Evolutionary conservation across 2,797 vertebrate species (phyloP).

Genomic region (Tarsius wallacei): DNA sequence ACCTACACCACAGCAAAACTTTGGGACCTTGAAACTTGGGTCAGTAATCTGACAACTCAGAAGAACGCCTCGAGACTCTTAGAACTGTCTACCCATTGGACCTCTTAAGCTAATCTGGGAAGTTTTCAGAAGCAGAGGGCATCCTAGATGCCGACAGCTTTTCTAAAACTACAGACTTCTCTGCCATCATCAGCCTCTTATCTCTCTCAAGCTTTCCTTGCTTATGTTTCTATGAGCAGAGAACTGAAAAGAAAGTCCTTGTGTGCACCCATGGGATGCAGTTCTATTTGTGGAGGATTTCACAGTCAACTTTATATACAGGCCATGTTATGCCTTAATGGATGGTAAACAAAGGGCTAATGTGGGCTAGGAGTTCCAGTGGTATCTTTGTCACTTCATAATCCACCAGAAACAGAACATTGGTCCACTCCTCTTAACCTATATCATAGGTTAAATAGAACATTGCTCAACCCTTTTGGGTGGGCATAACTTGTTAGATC

Average conservation of each 20-base stretch:
- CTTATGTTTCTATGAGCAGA: not conserved
- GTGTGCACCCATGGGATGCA: not conserved
- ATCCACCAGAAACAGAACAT: not conserved
- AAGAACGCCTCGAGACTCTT: not conserved
- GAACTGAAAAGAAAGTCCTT: not conserved
- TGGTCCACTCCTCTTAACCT: not conserved
- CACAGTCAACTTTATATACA: not conserved
- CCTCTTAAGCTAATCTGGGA: not conserved
- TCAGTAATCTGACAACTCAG: not conserved
- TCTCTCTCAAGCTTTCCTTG: not conserved
- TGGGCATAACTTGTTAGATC: not conserved
- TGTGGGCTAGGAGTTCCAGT: not conserved
- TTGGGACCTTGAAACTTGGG: not conserved
- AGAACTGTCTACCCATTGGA: not conserved
- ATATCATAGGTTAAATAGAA: not conserved
- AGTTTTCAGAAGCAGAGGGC: not conserved
- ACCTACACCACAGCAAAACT: not conserved
- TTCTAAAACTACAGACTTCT: not conserved
- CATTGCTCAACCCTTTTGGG: not conserved
- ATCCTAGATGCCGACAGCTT: not conserved
- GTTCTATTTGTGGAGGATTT: not conserved
- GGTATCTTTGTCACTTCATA: not conserved
- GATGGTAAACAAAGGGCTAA: not conserved
- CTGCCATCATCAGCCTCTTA: not conserved
- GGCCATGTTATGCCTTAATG: not conserved